Evolutionary conservation across 2,888 invertebrate species (phyloP).

Genomic region (Mimas tiliae): DNA sequence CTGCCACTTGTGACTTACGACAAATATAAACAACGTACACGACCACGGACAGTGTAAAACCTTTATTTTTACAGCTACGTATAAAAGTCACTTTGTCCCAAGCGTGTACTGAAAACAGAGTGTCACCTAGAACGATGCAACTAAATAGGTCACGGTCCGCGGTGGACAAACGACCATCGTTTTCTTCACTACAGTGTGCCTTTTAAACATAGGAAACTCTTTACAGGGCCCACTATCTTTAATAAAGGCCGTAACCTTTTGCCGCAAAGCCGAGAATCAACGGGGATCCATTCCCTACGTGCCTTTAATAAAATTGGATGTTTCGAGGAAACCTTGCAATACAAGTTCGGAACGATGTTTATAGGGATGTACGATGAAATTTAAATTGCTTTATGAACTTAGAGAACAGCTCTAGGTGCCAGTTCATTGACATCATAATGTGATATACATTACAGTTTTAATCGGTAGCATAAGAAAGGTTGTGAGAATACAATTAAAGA

Average conservation of each 20-base stretch:
- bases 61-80: slow-evolving; percentile 55
- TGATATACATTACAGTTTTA: background rate
- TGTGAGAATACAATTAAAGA: too few relatives aligned
- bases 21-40: slow-evolving; percentile 32
- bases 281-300: background rate
- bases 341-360: background rate
- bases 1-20: slow-evolving; percentile 22
- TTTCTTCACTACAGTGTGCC: slow-evolving; percentile 1
- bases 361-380: background rate
- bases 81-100: slow-evolving; percentile 55
- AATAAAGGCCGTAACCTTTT: slow-evolving; percentile 22
- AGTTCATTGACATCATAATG: background rate
- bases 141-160: slow-evolving; percentile 74
- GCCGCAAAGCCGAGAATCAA: slow-evolving; percentile 15
- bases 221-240: slow-evolving; percentile 18
- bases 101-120: slow-evolving; percentile 58
- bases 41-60: background rate
- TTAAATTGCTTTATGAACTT: background rate
- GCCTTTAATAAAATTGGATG: slow-evolving; percentile 1
- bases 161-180: slow-evolving; percentile 49
- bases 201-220: slow-evolving; percentile 11
- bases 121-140: slow-evolving; percentile 53
- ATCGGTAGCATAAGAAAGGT: background rate
- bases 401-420: background rate
- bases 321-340: background rate